These are phyloP conservation scores for Pomatorhinus ruficollis DNA, from an alignment of 2,113 vertebrate genomes.

Conservation along the genomic window DNA sequence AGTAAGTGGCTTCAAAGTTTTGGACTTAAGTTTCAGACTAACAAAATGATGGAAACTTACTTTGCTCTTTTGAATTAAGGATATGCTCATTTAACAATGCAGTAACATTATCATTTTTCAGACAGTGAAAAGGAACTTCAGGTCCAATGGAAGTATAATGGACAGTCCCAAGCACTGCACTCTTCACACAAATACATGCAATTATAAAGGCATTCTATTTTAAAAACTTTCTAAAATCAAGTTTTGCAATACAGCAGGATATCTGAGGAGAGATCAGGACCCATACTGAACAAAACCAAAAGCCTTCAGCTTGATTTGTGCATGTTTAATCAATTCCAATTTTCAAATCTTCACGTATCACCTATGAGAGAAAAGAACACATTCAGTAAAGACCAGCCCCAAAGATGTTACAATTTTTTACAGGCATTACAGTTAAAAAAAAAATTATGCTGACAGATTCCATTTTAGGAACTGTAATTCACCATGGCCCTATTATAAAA, in stretches of 20 bases:
- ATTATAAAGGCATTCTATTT: slow-evolving; percentile 47
- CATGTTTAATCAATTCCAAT: slow-evolving; percentile 36
- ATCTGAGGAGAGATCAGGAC: slow-evolving; percentile 41
- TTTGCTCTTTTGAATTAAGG: neutral
- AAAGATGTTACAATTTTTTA: neutral
- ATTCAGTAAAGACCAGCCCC: neutral
- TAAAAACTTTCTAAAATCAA: slow-evolving; percentile 44
- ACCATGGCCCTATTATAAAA: neutral
- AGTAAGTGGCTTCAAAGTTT: slow-evolving; percentile 9
- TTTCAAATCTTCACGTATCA: slow-evolving; percentile 48
- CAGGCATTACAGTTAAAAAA: neutral
- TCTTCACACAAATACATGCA: slow-evolving; percentile 62
- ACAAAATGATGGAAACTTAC: neutral
- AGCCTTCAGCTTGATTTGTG: slow-evolving; percentile 30
- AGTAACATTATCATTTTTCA: neutral
- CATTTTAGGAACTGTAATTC: neutral
- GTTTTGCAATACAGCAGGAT: slow-evolving; percentile 38
- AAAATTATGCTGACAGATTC: neutral
- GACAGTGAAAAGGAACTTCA: neutral
- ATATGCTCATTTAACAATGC: neutral
- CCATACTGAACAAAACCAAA: slow-evolving; percentile 12
- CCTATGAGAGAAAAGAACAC: slow-evolving; percentile 49
- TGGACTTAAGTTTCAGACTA: slow-evolving; percentile 34
- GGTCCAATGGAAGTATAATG: neutral
- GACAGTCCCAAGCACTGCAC: slow-evolving; percentile 38